Evolutionary conservation across 92 coral and sea anemone genomes (phyloP), one percentile per base, ranked within the genome.

Genomic region (Porites cylindrica): DNA sequence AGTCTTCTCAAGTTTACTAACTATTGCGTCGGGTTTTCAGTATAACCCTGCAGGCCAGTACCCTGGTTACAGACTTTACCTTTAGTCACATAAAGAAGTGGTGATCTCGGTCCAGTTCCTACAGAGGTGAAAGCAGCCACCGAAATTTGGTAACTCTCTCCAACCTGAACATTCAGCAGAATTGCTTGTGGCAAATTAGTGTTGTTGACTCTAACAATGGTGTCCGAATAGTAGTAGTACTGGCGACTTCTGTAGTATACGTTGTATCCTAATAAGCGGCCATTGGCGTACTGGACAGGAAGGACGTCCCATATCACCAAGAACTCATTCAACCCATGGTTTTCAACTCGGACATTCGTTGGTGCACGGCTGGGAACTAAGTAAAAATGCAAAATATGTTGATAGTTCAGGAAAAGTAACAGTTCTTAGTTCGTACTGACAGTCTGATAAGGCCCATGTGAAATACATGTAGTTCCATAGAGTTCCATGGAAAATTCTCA

Each of bases 91-190:
- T 76, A 76, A 17, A 76, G 11, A 76, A 54, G n/a, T 5, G 80
- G 21, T 7, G 80, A 76, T 56, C 80, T 66, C 38, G 67, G 67
- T 16, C 80, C 80, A 17, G 14, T n/a, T 29, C 80, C 80, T 21
- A 51, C 54, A 76, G 80, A 58, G 9, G 80, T 76, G 29, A 76
- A 58, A 17, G 80, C 80, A 51, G 51, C 21, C 43, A 76, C 80
- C 6, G 66, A 54, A 58, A 76, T 58, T 62, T 58, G 65, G 51
- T 76, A 76, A 24, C 80, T 53, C 5, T 9, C 7, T 16, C 52
- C 80, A 12, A 18, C 53, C 66, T 24, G 67, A 14, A 76, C 17
- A 54, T 62, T 62, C 16, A 47, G 6, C 51, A 76, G 51, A 12
- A 76, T 17, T 56, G 54, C 80, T 0, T 54, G 66, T 9, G 23